Evolutionary conservation across 2,888 invertebrate species (phyloP).

Genomic region (Oscheius sp.): DNA sequence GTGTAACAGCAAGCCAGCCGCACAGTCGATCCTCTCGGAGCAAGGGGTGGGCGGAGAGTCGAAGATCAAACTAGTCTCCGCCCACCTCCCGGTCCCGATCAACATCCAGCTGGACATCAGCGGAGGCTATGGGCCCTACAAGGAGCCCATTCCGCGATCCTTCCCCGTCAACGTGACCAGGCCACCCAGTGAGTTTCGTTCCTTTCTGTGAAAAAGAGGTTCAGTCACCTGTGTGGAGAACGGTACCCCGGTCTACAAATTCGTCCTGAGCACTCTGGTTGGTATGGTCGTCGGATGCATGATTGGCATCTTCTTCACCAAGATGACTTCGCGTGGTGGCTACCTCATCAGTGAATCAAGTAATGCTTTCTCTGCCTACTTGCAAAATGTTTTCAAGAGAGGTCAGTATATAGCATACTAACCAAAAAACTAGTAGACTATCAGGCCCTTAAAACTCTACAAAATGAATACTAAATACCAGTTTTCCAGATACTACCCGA

Average conservation of each 20-base stretch:
- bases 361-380: no score
- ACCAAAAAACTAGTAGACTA: background rate
- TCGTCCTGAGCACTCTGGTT: no score
- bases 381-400: no score
- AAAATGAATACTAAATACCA: no score
- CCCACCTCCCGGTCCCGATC: slow-evolving; percentile 11
- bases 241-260: no score
- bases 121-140: background rate
- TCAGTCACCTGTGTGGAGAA: no score
- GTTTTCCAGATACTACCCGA: slow-evolving; percentile 9
- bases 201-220: background rate
- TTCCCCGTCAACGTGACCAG: slow-evolving; percentile 4
- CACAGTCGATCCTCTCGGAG: slow-evolving; percentile 14
- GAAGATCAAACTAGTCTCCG: background rate
- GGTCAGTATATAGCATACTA: no score
- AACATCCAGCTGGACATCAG: slow-evolving; percentile 2
- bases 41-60: slow-evolving; percentile 3
- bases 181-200: background rate
- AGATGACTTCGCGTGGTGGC: no score
- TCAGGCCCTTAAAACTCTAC: background rate
- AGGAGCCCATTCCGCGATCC: slow-evolving; percentile 2
- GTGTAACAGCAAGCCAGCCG: background rate
- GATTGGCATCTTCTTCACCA: no score
- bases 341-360: no score
- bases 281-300: no score